Evolutionary conservation across 1,140 invertebrate genomes (phyloP).

Genomic region (Diachasmimorpha longicaudata): DNA sequence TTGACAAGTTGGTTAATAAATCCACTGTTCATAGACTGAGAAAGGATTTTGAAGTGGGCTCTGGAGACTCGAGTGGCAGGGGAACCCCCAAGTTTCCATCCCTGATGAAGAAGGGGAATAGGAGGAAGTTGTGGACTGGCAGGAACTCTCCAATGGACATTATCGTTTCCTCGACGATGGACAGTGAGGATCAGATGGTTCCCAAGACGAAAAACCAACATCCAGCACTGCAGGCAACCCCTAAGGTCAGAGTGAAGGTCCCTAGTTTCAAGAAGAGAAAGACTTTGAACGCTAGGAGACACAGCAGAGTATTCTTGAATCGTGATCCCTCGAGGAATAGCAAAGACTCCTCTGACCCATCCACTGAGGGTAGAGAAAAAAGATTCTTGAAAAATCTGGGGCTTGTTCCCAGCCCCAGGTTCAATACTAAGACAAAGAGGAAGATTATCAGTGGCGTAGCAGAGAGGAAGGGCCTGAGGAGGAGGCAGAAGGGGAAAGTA

Average conservation of each 20-base stretch:
- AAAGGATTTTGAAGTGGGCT: not conserved
- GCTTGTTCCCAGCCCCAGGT: not conserved
- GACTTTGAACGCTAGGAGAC: not conserved
- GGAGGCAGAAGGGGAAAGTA: not conserved
- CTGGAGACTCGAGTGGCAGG: not conserved
- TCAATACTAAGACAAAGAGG: not conserved
- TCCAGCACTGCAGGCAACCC: constrained; percentile 35
- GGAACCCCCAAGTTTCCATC: not conserved
- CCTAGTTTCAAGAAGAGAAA: not conserved
- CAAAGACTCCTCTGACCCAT: not conserved
- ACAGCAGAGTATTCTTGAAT: not conserved
- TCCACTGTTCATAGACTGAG: not conserved
- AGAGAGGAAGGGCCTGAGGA: not conserved
- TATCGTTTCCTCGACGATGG: not conserved
- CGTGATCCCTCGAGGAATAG: not conserved
- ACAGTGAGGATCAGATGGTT: not conserved
- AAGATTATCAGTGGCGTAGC: not conserved
- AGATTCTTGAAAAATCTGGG: not conserved
- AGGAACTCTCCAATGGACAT: constrained; percentile 42
- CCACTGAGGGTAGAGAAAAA: not conserved
- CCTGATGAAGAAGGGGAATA: not conserved
- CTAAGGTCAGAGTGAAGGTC: not conserved
- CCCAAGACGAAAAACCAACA: constrained; percentile 17
- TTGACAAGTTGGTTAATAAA: constrained; percentile 9
- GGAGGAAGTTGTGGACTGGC: constrained; percentile 43